Evolutionary conservation across 2,113 vertebrate species (phyloP).

Genomic region (Rattus rattus): DNA sequence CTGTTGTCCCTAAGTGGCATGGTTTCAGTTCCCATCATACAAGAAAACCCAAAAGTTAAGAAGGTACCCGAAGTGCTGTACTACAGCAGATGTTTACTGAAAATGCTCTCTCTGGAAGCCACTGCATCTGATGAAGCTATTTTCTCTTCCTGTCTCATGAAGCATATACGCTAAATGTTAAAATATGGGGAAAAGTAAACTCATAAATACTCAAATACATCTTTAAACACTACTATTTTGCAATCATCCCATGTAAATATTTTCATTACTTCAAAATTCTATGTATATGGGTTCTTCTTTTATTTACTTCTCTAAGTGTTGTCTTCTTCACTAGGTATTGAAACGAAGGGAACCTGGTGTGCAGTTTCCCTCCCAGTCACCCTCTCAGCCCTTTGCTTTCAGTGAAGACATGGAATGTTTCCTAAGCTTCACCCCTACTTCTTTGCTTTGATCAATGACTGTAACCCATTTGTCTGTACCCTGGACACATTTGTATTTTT

Average conservation of each 20-base stretch:
- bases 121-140: neutral
- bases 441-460: neutral
- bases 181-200: neutral
- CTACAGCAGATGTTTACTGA: neutral
- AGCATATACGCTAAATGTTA: neutral
- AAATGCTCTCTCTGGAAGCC: neutral
- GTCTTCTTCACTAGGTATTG: neutral
- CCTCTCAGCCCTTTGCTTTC: neutral
- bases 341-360: neutral
- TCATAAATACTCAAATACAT: neutral
- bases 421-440: neutral
- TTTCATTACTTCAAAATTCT: neutral
- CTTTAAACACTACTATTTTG: neutral
- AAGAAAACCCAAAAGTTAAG: neutral
- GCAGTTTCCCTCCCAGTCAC: accelerated
- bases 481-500: neutral
- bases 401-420: neutral
- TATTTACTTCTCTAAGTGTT: neutral
- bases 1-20: neutral
- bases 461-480: neutral
- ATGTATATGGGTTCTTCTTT: neutral
- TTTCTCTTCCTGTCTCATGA: neutral
- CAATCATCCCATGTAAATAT: neutral
- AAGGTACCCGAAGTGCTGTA: neutral
- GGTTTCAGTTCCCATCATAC: neutral